A percentile compares a stretch with the other conserved stretches of the same genome.
Evolutionary conservation across 2,888 invertebrate species (phyloP).

Genomic region (Creontiades dilutus): DNA sequence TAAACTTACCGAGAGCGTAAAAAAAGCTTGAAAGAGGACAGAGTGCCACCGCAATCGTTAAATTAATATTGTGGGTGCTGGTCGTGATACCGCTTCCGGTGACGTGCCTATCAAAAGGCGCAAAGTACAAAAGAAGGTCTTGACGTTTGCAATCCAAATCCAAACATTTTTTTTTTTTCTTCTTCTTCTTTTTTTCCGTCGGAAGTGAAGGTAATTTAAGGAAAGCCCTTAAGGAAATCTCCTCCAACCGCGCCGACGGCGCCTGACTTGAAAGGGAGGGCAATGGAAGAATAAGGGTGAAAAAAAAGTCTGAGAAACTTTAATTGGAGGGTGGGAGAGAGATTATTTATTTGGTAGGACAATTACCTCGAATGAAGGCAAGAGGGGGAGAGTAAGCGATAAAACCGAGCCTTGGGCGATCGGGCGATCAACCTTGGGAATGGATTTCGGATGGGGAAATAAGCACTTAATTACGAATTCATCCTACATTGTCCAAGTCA

Average conservation of each 20-base stretch:
- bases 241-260: slow-evolving; percentile 29
- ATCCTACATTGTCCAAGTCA: too few relatives aligned
- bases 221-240: slow-evolving; percentile 61
- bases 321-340: slow-evolving; percentile 59
- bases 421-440: slow-evolving; percentile 16
- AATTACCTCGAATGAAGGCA: slow-evolving; percentile 17
- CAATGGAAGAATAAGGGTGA: slow-evolving; percentile 16
- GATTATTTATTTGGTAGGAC: slow-evolving; percentile 69
- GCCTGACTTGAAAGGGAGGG: slow-evolving; percentile 37
- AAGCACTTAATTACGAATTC: background rate
- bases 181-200: slow-evolving; percentile 37
- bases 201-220: slow-evolving; percentile 60
- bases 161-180: slow-evolving; percentile 19
- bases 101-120: slow-evolving; percentile 48
- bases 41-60: slow-evolving; percentile 40
- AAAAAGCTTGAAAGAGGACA: slow-evolving; percentile 7
- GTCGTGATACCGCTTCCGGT: slow-evolving; percentile 40
- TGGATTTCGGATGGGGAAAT: background rate
- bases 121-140: slow-evolving; percentile 40
- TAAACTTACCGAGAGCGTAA: background rate
- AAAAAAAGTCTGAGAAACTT: slow-evolving; percentile 50
- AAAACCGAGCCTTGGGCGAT: slow-evolving; percentile 50
- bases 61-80: slow-evolving; percentile 39
- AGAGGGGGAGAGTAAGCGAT: slow-evolving; percentile 4
- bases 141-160: slow-evolving; percentile 57